phyloP scores from a whole-genome alignment of 2,888 invertebrate species.

The Lasius platythorax region DNA sequence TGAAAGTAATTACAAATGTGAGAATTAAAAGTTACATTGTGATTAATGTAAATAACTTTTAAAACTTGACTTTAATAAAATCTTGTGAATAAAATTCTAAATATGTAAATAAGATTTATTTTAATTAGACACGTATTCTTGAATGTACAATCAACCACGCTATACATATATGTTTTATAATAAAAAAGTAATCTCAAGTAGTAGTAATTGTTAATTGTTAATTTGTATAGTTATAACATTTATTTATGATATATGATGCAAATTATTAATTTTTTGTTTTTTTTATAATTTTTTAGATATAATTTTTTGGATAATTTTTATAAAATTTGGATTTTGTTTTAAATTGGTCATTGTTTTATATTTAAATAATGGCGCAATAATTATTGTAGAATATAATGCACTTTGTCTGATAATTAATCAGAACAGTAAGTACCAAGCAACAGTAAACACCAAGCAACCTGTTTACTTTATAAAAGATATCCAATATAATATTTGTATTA shows the following conservation, averaged over 20 bases:
- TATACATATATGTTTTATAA: background rate
- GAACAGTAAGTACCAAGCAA: background rate
- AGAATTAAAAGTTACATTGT: background rate
- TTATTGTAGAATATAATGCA: background rate
- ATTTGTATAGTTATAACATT: background rate
- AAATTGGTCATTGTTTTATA: background rate
- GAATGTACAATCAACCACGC: background rate
- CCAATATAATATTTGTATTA: too few relatives aligned
- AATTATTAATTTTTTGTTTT: background rate
- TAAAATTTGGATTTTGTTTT: background rate
- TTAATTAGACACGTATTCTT: background rate
- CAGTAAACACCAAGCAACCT: too few relatives aligned
- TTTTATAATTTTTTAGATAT: background rate
- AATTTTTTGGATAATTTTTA: background rate
- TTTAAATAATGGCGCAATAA: background rate
- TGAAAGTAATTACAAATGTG: constrained; percentile 6
- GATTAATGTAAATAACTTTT: constrained; percentile 43
- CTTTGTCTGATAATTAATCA: background rate
- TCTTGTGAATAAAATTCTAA: background rate
- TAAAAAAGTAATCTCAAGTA: background rate
- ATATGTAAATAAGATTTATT: background rate
- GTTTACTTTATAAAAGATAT: too few relatives aligned
- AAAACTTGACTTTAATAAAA: constrained; percentile 43
- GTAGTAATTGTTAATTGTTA: background rate
- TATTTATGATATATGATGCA: constrained; percentile 28